Evolutionary conservation across 2,797 vertebrate genomes (phyloP), one percentile per base, ranked within the genome.

Genomic region (Hypotaenidia okinawae): DNA sequence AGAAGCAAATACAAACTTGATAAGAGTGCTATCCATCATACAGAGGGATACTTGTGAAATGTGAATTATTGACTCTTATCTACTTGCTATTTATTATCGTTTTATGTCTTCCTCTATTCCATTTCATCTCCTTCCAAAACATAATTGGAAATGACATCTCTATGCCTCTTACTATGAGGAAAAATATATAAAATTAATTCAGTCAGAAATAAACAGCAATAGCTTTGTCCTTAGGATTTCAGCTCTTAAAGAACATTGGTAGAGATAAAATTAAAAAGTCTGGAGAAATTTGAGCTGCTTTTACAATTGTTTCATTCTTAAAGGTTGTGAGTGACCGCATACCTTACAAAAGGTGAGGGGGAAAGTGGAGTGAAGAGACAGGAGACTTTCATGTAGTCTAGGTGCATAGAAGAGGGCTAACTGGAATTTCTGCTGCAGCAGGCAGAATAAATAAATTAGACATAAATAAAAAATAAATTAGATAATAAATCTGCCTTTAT

Each of bases 101-200:
- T 68, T 87, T 64, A 88, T 84, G 87, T 86, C 45, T 94, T 89
- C 52, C 47, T 92, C 70, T 92, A 51, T 83, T 95, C 39, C 87
- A 76, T 72, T 86, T 95, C n/a, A 84, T 78, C 9, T 68, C 21
- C 41, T 78, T 27, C 72, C 33, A 88, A 88, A 78, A 3, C 17
- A 28, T 90, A 90, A 93, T 32, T 82, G 41, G 69, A 94, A 93
- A 90, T 76, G 37, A 72, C 91, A 82, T 84, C 87, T 78, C 51
- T 86, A 21, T 79, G 62, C 16, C 76, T 86, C 33, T 43, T 88
- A 88, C 87, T 64, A 87, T 51, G 61, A 90, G 27, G 62, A 58
- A 90, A 87, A 78, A 55, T 45, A 83, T 68, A 54, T 69, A 85
- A 93, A 90, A 78, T 62, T 92, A 68, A 63, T 93, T 89, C 47